Evolutionary conservation across 1,140 invertebrate species (phyloP).

Genomic region (Drosophila tsacasi): DNA sequence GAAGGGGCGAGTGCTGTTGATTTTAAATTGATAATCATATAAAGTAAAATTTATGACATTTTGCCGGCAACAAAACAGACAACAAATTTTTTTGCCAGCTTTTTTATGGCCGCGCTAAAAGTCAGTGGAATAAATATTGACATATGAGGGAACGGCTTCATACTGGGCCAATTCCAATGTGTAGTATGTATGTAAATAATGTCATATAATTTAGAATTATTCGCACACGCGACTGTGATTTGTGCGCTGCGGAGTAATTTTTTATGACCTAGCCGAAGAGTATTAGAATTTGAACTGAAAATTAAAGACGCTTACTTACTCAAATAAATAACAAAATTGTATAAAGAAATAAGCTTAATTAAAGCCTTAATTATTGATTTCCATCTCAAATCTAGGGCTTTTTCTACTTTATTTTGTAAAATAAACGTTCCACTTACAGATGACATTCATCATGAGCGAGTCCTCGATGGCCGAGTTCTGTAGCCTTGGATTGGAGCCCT

Average conservation of each 20-base stretch:
- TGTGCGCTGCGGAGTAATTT: conserved; percentile 34
- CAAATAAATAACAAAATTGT: not conserved
- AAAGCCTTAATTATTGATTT: not conserved
- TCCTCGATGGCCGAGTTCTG: conserved; percentile 91
- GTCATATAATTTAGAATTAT: conserved; percentile 78
- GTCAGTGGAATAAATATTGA: conserved; percentile 68
- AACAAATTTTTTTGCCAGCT: conserved; percentile 62
- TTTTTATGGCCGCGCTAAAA: conserved; percentile 65
- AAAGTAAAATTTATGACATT: conserved; percentile 75
- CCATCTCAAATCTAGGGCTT: too few species aligned
- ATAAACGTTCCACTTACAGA: conserved; percentile 89
- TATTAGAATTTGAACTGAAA: not conserved
- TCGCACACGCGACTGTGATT: conserved; percentile 67
- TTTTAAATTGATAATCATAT: conserved; percentile 80
- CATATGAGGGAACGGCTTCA: conserved; percentile 64
- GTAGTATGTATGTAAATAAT: conserved; percentile 55
- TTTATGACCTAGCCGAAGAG: not conserved
- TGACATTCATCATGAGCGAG: conserved; percentile 92
- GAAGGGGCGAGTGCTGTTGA: conserved; percentile 38
- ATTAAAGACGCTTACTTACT: not conserved
- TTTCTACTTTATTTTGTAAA: not conserved
- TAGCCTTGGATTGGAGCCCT: conserved; percentile 92
- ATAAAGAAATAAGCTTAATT: too few species aligned
- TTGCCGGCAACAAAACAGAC: conserved; percentile 22
- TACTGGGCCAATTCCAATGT: not conserved